Evolutionary conservation across 2,888 invertebrate genomes (phyloP), one percentile per base, ranked within the genome.

Genomic region (Pristionchus maxplancki): DNA sequence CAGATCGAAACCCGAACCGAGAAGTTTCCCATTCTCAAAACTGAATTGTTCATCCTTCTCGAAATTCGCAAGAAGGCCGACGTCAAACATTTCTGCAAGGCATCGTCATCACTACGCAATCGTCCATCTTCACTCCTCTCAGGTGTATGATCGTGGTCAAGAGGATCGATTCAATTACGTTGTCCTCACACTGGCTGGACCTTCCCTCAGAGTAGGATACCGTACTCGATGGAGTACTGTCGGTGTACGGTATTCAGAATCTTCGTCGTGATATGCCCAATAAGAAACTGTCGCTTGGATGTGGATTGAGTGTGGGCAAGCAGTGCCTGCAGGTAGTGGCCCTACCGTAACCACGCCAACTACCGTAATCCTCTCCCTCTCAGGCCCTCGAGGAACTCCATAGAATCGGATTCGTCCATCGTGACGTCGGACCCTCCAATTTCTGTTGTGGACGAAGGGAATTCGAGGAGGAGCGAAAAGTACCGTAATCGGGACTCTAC

Each of bases 301-400:
- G 89, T 48, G 89, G 88, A 13, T 40, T 89, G 34, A 67, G 71
- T 81, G 84, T 89, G 24, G 88, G 74, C 53, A 89, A 88, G 34
- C 88, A 88, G 81, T 89, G 89, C 58, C 85, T 89, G 11, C 44
- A 82, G 88, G 88, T 88, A 44, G 24, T 28, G 15, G 9, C 74
- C 13, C 24, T 40, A 67, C 37, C 15, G 24, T 28, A 48, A 24
- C n/a, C 64, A n/a, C 44, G 48, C n/a, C 28, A 17, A 4, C n/a
- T 44, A 50, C 50, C 48, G 81, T 20, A 28, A 50, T 24, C n/a
- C n/a, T n/a, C n/a, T n/a, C n/a, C 81, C 6, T 78, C 81, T n/a
- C 81, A 89, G 85, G 89, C 88, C 20, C 71, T 89, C 74, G 89
- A 89, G 84, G 83, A 87, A 44, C 88, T 89, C 20, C 89, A 89